A percentile compares a stretch with the other conserved stretches of the same genome.
Conservation (phyloP, 2,113 vertebrate genomes). For the Myotis brandtii region DNA sequence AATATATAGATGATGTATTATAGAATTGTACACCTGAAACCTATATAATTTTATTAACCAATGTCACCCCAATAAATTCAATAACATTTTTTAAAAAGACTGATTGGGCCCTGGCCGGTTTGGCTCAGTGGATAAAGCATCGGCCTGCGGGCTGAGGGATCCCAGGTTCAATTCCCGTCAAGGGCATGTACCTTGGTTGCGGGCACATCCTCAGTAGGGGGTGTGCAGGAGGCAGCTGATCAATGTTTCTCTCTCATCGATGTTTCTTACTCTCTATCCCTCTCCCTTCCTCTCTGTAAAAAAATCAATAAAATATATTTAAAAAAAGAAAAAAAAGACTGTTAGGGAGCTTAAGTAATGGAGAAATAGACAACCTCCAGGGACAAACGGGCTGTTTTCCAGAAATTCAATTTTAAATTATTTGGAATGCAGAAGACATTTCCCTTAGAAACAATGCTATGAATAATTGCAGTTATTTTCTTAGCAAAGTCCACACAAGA, state of each 20-base stretch:
- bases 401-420: conserved; percentile 73
- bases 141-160: too few relatives aligned
- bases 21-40: background rate
- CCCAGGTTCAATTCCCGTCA: too few relatives aligned
- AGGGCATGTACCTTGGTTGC: too few relatives aligned
- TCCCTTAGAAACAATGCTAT: conserved; percentile 71
- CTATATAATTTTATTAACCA: background rate
- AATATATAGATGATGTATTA: background rate
- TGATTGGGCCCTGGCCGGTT: background rate
- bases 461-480: conserved; percentile 74
- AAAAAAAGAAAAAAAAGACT: background rate
- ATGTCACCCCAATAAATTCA: background rate
- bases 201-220: too few relatives aligned
- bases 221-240: too few relatives aligned
- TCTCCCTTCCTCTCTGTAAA: too few relatives aligned
- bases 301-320: too few relatives aligned
- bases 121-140: too few relatives aligned
- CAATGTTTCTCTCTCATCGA: too few relatives aligned
- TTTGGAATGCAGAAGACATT: conserved; percentile 75
- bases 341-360: conserved; percentile 24
- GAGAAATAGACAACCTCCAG: conserved; percentile 43
- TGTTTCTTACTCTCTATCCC: too few relatives aligned
- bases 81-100: background rate
- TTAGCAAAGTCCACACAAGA: conserved; percentile 36
- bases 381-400: conserved; percentile 62